A percentile compares a stretch with the other conserved stretches of the same genome.
These are phyloP conservation scores for Hypothenemus hampei DNA, from an alignment of 1,140 invertebrate species.

Conservation along the genomic window DNA sequence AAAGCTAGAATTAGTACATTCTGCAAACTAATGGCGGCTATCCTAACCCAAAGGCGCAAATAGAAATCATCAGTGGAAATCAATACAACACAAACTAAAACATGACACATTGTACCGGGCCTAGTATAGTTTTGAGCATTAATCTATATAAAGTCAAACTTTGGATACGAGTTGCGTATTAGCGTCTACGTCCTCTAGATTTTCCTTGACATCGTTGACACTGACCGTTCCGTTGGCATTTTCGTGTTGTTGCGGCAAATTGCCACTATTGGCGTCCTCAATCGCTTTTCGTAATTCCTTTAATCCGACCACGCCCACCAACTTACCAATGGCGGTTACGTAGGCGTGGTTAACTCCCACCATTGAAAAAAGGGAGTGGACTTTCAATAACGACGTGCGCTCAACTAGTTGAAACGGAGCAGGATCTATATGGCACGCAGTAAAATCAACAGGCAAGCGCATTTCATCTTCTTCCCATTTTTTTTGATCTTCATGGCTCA, in stretches of 20 bases:
- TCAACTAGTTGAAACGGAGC: conserved; percentile 98
- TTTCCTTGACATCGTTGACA: conserved; percentile 26
- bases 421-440: conserved; percentile 84
- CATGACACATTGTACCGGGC: too few relatives aligned
- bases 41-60: too few relatives aligned
- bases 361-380: conserved; percentile 94
- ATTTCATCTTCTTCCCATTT: conserved; percentile 91
- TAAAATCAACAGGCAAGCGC: conserved; percentile 77
- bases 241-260: conserved; percentile 23
- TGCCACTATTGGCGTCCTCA: conserved; percentile 69
- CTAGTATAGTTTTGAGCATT: too few relatives aligned
- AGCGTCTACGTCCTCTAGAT: conserved; percentile 23
- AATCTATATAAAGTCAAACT: conserved; percentile 18
- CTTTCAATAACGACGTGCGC: conserved; percentile 89
- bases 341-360: conserved; percentile 96
- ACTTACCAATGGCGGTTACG: conserved; percentile 91
- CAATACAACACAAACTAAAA: too few relatives aligned
- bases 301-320: conserved; percentile 93
- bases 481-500: conserved; percentile 87
- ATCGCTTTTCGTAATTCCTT: conserved; percentile 91
- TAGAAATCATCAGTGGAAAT: too few relatives aligned
- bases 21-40: too few relatives aligned
- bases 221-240: conserved; percentile 20
- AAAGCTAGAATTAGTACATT: not conserved
- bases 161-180: conserved; percentile 22